Evolutionary conservation across 2,113 vertebrate species (phyloP).

Genomic region (Calidris pygmaea): DNA sequence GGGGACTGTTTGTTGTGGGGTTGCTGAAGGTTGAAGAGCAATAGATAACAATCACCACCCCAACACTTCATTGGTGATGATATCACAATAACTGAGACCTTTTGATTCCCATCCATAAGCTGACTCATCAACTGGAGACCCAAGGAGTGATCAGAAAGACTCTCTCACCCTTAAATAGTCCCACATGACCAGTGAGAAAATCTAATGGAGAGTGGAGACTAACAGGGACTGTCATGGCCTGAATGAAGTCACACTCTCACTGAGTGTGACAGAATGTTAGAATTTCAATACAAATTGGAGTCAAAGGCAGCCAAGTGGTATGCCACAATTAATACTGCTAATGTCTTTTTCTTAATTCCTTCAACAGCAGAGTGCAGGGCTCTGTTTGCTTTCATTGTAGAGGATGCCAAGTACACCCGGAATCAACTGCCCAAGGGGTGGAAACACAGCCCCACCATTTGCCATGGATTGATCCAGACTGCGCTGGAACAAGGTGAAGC

Average conservation of each 20-base stretch:
- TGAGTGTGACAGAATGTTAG: background rate
- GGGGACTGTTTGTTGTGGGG: background rate
- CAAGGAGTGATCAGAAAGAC: background rate
- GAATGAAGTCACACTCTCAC: background rate
- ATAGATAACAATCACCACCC: background rate
- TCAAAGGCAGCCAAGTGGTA: background rate
- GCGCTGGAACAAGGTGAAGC: background rate
- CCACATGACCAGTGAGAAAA: background rate
- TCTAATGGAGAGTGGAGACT: background rate
- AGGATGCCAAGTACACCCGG: background rate
- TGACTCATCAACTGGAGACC: background rate
- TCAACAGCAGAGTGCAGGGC: background rate
- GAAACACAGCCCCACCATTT: background rate
- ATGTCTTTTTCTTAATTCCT: background rate
- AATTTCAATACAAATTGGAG: background rate
- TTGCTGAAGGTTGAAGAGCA: background rate
- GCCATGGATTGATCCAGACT: background rate
- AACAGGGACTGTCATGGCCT: background rate
- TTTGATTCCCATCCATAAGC: background rate
- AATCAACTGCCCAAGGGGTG: background rate
- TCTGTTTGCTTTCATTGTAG: background rate
- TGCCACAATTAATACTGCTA: background rate
- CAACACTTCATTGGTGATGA: background rate
- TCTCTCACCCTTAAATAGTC: background rate
- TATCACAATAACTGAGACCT: background rate